Evolutionary conservation across 2,797 vertebrate genomes (phyloP).

Genomic region (Erethizon dorsatum): DNA sequence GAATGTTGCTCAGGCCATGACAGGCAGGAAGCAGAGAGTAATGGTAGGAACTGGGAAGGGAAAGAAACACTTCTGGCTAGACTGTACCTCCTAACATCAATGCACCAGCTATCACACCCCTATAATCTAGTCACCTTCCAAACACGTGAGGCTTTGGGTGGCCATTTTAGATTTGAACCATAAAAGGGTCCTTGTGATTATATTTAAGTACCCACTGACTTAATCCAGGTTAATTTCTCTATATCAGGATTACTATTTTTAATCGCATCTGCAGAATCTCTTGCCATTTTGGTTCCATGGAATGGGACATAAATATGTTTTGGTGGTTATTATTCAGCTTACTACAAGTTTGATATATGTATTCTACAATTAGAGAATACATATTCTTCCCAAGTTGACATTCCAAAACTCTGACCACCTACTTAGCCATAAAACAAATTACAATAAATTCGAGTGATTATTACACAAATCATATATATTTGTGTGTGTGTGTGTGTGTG

Average conservation of each 20-base stretch:
- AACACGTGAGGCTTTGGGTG: not conserved
- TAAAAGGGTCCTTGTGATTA: not conserved
- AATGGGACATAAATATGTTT: not conserved
- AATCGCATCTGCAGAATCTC: not conserved
- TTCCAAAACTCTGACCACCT: not conserved
- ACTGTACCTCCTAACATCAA: not conserved
- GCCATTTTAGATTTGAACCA: not conserved
- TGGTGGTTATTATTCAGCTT: not conserved
- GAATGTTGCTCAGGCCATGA: not conserved
- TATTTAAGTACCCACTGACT: not conserved
- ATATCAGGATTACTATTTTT: not conserved
- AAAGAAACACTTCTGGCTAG: not conserved
- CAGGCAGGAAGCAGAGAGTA: not conserved
- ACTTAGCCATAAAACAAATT: slow-evolving; percentile 47
- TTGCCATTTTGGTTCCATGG: not conserved
- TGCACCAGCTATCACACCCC: not conserved
- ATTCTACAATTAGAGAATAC: not conserved
- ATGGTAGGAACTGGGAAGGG: not conserved
- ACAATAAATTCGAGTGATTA: not conserved
- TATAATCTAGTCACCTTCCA: not conserved
- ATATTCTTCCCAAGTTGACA: not conserved
- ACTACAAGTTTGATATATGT: not conserved
- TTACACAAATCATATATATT: not conserved
- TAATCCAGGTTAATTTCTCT: slow-evolving; percentile 16
- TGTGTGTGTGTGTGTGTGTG: no score